Conservation (phyloP, 2,113 vertebrate species). For the Sorex araneus region DNA sequence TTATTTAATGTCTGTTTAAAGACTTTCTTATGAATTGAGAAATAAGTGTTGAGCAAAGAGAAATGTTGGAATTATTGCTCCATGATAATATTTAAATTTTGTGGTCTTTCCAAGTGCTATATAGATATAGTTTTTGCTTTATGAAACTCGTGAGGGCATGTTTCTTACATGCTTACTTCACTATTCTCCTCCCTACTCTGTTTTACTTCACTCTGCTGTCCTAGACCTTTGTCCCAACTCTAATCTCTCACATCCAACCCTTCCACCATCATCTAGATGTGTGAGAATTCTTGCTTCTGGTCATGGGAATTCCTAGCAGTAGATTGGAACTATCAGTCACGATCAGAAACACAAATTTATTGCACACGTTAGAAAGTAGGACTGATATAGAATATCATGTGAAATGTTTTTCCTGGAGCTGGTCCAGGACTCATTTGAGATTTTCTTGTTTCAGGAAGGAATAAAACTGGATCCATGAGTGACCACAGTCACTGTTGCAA, state of each 20-base stretch:
- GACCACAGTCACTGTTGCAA: neutral
- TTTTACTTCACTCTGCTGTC: neutral
- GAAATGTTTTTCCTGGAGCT: neutral
- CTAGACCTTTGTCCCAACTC: neutral
- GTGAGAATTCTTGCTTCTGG: neutral
- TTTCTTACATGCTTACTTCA: neutral
- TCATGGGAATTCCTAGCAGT: neutral
- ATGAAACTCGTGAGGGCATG: neutral
- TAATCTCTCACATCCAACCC: neutral
- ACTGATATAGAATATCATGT: neutral
- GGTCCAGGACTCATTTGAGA: neutral
- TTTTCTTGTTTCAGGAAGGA: neutral
- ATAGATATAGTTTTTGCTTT: slow-evolving; percentile 2
- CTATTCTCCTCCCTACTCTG: neutral
- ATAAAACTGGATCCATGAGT: neutral
- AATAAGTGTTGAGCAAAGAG: neutral
- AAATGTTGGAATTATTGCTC: neutral
- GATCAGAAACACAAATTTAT: neutral
- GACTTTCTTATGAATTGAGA: slow-evolving; percentile 24
- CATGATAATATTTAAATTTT: slow-evolving; percentile 13
- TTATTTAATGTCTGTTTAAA: slow-evolving; percentile 15
- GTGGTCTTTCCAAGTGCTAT: neutral
- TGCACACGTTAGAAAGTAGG: neutral
- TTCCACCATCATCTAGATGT: neutral
- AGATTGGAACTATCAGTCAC: neutral